phyloP scores from a whole-genome alignment of 2,797 vertebrate genomes.

The Syndactyla subalaris region DNA sequence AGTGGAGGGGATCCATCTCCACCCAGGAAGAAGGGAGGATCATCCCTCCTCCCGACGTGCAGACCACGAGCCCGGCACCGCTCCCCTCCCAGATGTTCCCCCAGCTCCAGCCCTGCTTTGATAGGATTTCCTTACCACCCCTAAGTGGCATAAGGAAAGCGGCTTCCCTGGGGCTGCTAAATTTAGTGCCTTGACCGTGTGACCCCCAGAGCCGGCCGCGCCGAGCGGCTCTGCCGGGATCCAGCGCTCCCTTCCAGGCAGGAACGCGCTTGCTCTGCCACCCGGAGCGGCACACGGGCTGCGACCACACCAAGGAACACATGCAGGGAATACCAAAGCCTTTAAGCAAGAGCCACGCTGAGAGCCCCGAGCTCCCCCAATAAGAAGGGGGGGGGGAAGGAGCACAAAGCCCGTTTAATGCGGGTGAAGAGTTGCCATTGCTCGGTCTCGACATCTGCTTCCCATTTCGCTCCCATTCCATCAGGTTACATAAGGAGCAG shows the following conservation, averaged over 20 bases:
- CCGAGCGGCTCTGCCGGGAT: not conserved
- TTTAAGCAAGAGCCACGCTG: not conserved
- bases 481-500: constrained; percentile 71
- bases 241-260: not conserved
- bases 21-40: no score
- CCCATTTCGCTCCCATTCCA: constrained; percentile 61
- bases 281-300: not conserved
- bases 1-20: no score
- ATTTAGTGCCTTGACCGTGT: not conserved
- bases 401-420: not conserved
- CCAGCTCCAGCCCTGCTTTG: no score
- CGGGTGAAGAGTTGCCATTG: constrained; percentile 1
- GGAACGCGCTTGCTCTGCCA: not conserved
- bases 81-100: no score
- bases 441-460: constrained; percentile 73
- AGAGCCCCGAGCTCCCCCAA: not conserved
- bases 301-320: not conserved
- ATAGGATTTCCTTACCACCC: not conserved
- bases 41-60: no score
- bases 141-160: not conserved
- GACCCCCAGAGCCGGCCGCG: not conserved
- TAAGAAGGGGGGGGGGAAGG: not conserved
- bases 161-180: not conserved
- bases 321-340: constrained; percentile 8
- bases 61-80: no score